These are phyloP conservation scores for Lycophotia porphyrea DNA, from an alignment of 2,888 invertebrate species.

Conservation along the genomic window DNA sequence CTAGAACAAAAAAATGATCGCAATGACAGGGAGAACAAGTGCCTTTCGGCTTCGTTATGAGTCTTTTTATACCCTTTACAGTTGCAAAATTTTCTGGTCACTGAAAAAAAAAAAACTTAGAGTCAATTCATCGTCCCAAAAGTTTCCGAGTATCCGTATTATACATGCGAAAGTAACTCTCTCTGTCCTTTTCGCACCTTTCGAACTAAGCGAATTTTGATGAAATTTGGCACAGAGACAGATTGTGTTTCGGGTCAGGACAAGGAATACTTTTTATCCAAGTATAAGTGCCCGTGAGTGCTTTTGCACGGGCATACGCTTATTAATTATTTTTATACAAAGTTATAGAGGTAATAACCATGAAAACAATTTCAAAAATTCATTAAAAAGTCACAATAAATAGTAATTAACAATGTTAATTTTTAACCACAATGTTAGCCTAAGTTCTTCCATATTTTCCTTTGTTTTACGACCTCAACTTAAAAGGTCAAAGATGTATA, in stretches of 20 bases:
- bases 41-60: no score
- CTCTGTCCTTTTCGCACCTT: neutral
- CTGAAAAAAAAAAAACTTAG: neutral
- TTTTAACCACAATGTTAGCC: neutral
- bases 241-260: neutral
- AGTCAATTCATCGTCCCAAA: neutral
- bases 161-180: neutral
- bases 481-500: slow-evolving; percentile 40
- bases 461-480: slow-evolving; percentile 23
- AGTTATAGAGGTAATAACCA: neutral
- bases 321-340: neutral
- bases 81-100: neutral
- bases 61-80: no score
- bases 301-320: neutral
- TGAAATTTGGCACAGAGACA: neutral
- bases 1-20: no score
- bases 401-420: slow-evolving; percentile 2
- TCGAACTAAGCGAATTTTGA: neutral
- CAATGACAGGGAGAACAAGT: no score
- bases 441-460: slow-evolving; percentile 11
- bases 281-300: neutral
- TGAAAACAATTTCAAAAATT: neutral
- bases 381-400: neutral
- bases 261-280: neutral
- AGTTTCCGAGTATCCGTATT: neutral